phyloP scores from a whole-genome alignment of 2,888 invertebrate species.

The Allacma fusca region DNA sequence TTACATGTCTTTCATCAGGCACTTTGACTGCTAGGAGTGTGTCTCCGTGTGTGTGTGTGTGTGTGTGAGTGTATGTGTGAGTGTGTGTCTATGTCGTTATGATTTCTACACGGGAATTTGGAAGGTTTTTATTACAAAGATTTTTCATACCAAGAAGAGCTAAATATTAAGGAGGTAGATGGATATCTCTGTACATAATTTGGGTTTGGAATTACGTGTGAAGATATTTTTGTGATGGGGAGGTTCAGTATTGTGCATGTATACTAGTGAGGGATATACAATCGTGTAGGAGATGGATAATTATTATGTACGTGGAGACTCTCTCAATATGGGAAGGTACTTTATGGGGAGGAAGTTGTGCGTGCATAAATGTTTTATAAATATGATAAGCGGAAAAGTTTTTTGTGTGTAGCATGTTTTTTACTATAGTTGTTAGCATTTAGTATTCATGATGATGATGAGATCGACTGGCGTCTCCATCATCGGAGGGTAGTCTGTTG shows the following conservation, averaged over 20 bases:
- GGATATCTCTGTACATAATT: too few species aligned
- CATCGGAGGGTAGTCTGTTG: slow-evolving; percentile 44
- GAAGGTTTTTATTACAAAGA: too few species aligned
- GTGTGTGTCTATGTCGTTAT: too few species aligned
- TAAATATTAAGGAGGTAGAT: too few species aligned
- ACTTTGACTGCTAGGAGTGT: neutral
- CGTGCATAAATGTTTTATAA: neutral
- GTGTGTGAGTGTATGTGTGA: neutral
- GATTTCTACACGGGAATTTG: too few species aligned
- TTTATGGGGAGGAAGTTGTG: neutral
- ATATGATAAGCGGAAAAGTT: neutral
- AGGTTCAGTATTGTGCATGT: too few species aligned
- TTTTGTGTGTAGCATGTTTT: neutral
- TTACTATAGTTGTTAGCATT: slow-evolving; percentile 3
- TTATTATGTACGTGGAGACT: too few species aligned
- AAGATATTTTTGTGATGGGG: too few species aligned
- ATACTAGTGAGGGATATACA: too few species aligned
- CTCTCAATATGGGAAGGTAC: neutral
- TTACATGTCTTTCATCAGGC: slow-evolving; percentile 29
- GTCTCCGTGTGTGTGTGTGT: neutral
- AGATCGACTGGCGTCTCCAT: slow-evolving; percentile 41
- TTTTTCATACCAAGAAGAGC: too few species aligned
- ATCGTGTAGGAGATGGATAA: too few species aligned
- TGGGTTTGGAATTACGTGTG: too few species aligned
- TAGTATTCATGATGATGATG: slow-evolving; percentile 39